Conservation (phyloP, 2,888 invertebrate genomes). For the Margaritifera margaritifera region DNA sequence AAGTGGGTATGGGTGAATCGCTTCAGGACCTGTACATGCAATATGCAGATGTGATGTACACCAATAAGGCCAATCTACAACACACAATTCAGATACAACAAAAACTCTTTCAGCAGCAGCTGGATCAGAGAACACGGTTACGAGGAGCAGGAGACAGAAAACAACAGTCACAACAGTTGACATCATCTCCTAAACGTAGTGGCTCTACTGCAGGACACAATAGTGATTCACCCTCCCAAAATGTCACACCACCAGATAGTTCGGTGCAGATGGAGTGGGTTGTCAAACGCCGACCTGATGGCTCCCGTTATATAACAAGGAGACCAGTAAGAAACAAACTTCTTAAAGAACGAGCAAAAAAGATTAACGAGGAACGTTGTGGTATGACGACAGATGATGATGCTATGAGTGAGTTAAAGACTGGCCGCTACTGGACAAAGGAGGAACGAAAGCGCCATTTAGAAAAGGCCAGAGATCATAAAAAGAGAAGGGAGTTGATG, state of each 20-base stretch:
- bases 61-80: constrained; percentile 80
- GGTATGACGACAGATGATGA: constrained; percentile 85
- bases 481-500: constrained; percentile 72
- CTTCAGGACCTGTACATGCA: constrained; percentile 69
- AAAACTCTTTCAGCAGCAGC: constrained; percentile 74
- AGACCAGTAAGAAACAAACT: constrained; percentile 81
- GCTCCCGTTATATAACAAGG: constrained; percentile 84
- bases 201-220: constrained; percentile 21
- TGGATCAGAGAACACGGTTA: constrained; percentile 54
- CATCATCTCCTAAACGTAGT: constrained; percentile 20
- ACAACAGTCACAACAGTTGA: constrained; percentile 19
- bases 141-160: constrained; percentile 14
- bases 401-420: constrained; percentile 84
- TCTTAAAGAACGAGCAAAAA: constrained; percentile 80
- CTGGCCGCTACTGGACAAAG: constrained; percentile 84
- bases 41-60: constrained; percentile 80
- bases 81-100: constrained; percentile 82
- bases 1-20: constrained; percentile 50
- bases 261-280: constrained; percentile 78
- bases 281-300: constrained; percentile 84
- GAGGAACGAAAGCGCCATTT: constrained; percentile 84
- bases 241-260: constrained; percentile 48
- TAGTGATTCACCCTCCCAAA: constrained; percentile 30
- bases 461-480: constrained; percentile 81
- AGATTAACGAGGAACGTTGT: constrained; percentile 80